Conservation (phyloP, 2,888 invertebrate species). For the Plebejus melissa region DNA sequence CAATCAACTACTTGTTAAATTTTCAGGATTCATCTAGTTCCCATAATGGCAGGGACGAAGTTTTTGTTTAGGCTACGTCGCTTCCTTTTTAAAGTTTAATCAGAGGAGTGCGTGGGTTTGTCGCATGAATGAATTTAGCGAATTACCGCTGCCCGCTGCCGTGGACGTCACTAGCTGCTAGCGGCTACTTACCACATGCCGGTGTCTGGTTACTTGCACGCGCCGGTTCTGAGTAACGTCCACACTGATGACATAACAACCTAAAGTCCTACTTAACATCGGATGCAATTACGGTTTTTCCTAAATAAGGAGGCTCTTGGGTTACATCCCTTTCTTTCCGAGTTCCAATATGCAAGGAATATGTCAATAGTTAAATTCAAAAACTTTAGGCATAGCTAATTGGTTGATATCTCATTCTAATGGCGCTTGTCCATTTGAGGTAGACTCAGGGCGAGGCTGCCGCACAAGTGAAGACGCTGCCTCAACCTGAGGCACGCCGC, state of each 20-base stretch:
- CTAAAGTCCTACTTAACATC: neutral
- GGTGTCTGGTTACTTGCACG: constrained; percentile 2
- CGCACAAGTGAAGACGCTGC: too few species aligned
- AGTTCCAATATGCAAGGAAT: too few species aligned
- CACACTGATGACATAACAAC: neutral
- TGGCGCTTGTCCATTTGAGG: too few species aligned
- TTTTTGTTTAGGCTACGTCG: constrained; percentile 44
- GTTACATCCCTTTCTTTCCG: neutral
- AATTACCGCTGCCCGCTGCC: constrained; percentile 35
- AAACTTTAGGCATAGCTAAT: too few species aligned
- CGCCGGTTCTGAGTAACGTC: constrained; percentile 1
- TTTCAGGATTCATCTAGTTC: neutral
- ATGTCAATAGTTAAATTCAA: too few species aligned
- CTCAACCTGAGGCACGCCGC: too few species aligned
- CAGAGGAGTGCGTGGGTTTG: constrained; percentile 55
- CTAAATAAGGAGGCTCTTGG: neutral
- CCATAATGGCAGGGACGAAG: constrained; percentile 32
- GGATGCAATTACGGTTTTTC: neutral
- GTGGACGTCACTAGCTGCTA: constrained; percentile 40
- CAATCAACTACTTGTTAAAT: neutral
- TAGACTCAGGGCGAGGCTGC: too few species aligned
- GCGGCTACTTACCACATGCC: constrained; percentile 35
- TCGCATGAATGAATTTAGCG: constrained; percentile 63
- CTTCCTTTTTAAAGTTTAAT: constrained; percentile 60
- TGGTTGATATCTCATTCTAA: too few species aligned